Evolutionary conservation across 2,888 invertebrate genomes (phyloP), one percentile per base, ranked within the genome.

Genomic region (Hirtodrosophila histrioides): DNA sequence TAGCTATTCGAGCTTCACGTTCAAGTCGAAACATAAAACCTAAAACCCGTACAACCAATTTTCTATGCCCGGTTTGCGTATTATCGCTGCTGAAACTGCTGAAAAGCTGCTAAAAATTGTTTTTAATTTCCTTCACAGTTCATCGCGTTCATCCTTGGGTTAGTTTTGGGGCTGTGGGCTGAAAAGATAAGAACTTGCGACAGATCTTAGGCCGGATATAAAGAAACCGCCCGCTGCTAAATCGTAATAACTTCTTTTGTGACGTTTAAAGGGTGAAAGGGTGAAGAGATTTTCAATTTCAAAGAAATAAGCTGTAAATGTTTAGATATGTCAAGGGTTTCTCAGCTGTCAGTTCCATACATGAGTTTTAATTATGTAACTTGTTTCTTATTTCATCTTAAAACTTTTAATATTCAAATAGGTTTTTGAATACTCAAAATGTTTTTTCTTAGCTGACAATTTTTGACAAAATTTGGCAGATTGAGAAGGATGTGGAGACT

Each of bases 71-170:
- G 27, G 39, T 11, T 40, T 40, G 24, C 46, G 33, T 49, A 50
- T 58, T 61, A 61, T 66, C 56, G 37, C 31, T 17, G 44, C 33
- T 51, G 41, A 40, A 51, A 12, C 35, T 36, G 55, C 43, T 31
- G 45, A n/a, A 29, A 46, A 56, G 46, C 46, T 37, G 9, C 9
- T 48, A 24, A 35, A 63, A 63, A 64, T 64, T 68, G 36, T 63
- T 72, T 72, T 64, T 54, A 78, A 82, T 79, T 84, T 84, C 73
- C 82, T 51, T 79, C 46, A 55, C 80, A 69, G 67, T 64, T 66
- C 58, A 48, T 67, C 51, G 66, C 11, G 37, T 2, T 29, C 9
- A 9, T 48, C 55, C 55, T 31, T 31, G 9, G 31, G 31, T 31
- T 17, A 17, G 17, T 27, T 27, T 27, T 6, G 27, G 9, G 4